These are phyloP conservation scores for Lasioglossum calceatum DNA, from an alignment of 2,888 invertebrate species.

Conservation along the genomic window DNA sequence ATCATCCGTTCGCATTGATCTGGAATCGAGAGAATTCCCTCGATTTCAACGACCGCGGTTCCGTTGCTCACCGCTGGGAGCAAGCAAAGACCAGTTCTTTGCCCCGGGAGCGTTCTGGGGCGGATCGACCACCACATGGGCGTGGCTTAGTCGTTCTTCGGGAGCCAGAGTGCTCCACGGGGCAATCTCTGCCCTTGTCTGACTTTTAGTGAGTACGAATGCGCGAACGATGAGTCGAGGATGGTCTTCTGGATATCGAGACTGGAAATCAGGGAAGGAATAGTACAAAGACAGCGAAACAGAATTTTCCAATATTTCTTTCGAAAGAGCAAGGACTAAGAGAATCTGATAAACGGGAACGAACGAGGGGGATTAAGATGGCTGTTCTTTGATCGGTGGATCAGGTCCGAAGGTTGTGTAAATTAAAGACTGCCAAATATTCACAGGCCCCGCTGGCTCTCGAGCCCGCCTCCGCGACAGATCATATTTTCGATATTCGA, in stretches of 20 bases:
- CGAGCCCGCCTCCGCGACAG: constrained; percentile 1
- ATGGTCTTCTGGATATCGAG: background rate
- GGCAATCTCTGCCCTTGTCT: background rate
- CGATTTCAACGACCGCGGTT: background rate
- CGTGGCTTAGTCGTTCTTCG: background rate
- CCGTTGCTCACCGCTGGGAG: background rate
- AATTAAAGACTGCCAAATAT: constrained; percentile 56
- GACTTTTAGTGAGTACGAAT: background rate
- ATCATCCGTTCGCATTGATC: background rate
- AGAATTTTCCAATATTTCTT: background rate
- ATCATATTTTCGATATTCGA: constrained; percentile 11
- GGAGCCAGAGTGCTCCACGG: background rate
- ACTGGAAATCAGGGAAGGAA: background rate
- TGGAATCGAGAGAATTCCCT: background rate
- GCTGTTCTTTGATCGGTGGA: background rate
- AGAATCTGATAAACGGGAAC: constrained; percentile 12
- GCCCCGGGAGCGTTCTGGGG: background rate
- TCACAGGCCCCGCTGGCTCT: constrained; percentile 24
- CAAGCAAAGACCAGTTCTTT: background rate
- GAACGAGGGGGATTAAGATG: background rate
- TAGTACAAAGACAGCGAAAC: constrained; percentile 41
- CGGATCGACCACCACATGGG: background rate
- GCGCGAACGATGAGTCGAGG: background rate
- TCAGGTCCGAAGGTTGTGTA: constrained; percentile 14
- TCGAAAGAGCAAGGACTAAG: constrained; percentile 28